Base-by-base conservation (phyloP, 2,113 vertebrate species). In the Aegithalos caudatus region DNA sequence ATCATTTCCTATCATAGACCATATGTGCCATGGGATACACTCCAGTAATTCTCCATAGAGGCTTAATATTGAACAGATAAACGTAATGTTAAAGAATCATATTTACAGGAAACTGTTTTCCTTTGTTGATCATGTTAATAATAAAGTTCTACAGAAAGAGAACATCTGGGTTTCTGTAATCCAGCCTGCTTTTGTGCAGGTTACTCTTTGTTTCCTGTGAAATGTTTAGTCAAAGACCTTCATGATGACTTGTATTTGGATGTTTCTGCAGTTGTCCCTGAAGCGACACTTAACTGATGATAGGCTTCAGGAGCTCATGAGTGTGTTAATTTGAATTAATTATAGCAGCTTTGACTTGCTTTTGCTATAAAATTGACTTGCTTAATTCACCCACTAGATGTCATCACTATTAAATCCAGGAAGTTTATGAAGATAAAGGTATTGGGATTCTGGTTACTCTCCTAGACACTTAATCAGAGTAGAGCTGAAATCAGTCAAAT, bases 241-340 rank as follows among this genome's bases (percentile, higher is more conserved):
- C 47, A 35, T 47, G 54, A 69, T 2, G 4, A 60, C 12, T 80
- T 82, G 40, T 83, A 38, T 77, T 79, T 87, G 60, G 54, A 81
- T 95, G 70, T 84, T 93, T 84, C 84, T 79, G 37, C 66, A 87
- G 71, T 15, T 65, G 67, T 57, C 40, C 60, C 82, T 61, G 78
- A 60, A 50, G 17, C 0, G 1, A 92, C 69, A 38, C 53, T 42
- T 81, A 80, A 38, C 66, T 57, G 64, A 79, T 91, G 71, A 86
- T 18, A 90, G 53, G 81, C 64, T 93, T 92, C 79, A 61, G 61
- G 50, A 91, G 61, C 67, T 65, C 7, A 50, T 81, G 48, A 61
- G 64, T 62, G 82, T 84, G 66, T 77, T 95, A 94, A 97, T 94
- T 96, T 85, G 87, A 77, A 92, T 91, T 94, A 94, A 96, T 94